phyloP scores from a whole-genome alignment of 2,888 invertebrate genomes.

The Drosophila setosimentum region DNA sequence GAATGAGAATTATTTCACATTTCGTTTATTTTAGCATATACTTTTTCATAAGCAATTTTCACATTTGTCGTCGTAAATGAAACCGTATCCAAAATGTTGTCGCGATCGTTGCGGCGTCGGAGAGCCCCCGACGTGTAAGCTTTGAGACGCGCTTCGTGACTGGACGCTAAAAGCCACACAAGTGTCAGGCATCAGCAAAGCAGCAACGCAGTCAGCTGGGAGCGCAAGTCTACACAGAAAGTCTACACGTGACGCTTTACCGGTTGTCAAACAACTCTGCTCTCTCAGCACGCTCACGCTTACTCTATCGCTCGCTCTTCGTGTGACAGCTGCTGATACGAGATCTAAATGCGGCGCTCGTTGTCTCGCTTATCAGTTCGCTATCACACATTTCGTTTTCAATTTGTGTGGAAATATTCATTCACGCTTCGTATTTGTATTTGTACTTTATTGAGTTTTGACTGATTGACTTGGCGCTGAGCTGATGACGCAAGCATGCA shows the following conservation, averaged over 20 bases:
- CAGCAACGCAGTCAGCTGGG: constrained; percentile 42
- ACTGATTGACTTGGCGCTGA: constrained; percentile 68
- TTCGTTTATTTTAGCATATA: constrained; percentile 47
- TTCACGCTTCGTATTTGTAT: constrained; percentile 68
- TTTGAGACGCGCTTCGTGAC: constrained; percentile 78
- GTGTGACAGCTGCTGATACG: constrained; percentile 41
- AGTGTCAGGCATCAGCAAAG: constrained; percentile 50
- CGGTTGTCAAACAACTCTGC: constrained; percentile 47
- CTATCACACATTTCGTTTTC: constrained; percentile 74
- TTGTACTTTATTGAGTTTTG: constrained; percentile 52
- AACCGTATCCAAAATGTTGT: constrained; percentile 55
- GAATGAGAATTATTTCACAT: constrained; percentile 35
- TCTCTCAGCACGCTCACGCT: constrained; percentile 6
- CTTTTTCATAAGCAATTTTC: constrained; percentile 30
- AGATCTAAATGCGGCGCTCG: constrained; percentile 63
- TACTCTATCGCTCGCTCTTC: constrained; percentile 9
- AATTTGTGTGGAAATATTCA: constrained; percentile 77
- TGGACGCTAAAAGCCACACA: constrained; percentile 71
- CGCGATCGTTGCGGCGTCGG: constrained; percentile 41
- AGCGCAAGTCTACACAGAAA: constrained; percentile 57
- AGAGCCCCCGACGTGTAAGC: constrained; percentile 60
- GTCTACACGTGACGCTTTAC: constrained; percentile 59
- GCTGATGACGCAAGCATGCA: constrained; percentile 48
- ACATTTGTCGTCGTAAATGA: constrained; percentile 26
- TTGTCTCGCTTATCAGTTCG: constrained; percentile 68